Conservation (phyloP, 2,113 vertebrate species). For the Bostrychus sinensis region DNA sequence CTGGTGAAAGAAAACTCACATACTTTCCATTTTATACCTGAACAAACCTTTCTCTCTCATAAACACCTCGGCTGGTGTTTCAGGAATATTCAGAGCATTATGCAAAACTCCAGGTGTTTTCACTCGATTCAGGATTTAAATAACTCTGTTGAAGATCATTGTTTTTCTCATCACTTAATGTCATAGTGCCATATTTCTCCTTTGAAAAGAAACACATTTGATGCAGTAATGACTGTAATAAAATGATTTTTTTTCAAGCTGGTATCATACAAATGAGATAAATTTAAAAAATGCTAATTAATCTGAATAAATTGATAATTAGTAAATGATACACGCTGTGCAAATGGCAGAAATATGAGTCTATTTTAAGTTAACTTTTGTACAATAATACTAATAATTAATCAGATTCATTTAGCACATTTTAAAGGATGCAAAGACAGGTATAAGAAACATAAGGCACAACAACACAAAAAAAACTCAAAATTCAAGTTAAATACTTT, state of each 20-base stretch:
- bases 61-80: slow-evolving; percentile 13
- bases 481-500: no score
- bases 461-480: no score
- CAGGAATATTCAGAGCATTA: slow-evolving; percentile 5
- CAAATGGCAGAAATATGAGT: neutral
- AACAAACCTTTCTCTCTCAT: slow-evolving; percentile 10
- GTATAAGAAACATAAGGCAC: no score
- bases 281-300: neutral
- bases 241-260: slow-evolving; percentile 5
- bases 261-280: neutral
- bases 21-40: slow-evolving; percentile 8
- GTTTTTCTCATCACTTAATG: neutral
- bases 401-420: no score
- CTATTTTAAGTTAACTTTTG: neutral
- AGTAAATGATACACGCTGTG: neutral
- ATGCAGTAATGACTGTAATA: neutral
- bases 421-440: no score
- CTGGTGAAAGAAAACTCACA: no score
- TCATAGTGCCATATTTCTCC: neutral
- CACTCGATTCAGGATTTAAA: neutral
- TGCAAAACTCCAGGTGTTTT: slow-evolving; percentile 13
- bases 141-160: neutral
- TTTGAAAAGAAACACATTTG: neutral
- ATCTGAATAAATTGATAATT: slow-evolving; percentile 5
- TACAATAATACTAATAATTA: neutral